Evolutionary conservation across 2,888 invertebrate species (phyloP).

Genomic region (Calameuta idolon): DNA sequence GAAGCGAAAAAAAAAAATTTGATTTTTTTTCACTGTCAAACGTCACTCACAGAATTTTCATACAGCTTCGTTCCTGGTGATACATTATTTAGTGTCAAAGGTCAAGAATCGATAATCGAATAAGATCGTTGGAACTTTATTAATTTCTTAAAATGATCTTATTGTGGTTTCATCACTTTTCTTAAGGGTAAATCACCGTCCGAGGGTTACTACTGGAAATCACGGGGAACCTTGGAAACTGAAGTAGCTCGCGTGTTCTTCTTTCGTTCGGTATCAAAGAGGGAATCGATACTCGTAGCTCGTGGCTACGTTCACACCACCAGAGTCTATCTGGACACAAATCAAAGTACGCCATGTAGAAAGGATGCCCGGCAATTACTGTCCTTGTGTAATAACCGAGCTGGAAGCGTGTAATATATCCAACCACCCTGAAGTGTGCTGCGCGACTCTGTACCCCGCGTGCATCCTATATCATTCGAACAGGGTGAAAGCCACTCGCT

Average conservation of each 20-base stretch:
- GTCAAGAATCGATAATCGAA: too few relatives aligned
- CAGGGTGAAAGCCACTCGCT: slow-evolving; percentile 38
- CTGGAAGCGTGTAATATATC: slow-evolving; percentile 58
- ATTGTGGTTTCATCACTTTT: too few relatives aligned
- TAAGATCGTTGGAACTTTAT: too few relatives aligned
- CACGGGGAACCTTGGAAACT: too few relatives aligned
- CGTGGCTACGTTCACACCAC: slow-evolving; percentile 37
- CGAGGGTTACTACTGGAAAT: too few relatives aligned
- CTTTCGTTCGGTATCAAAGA: slow-evolving; percentile 38
- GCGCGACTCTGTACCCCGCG: slow-evolving; percentile 5
- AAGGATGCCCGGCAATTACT: slow-evolving; percentile 49
- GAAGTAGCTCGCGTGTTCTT: background rate
- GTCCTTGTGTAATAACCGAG: slow-evolving; percentile 59
- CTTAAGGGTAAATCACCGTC: too few relatives aligned
- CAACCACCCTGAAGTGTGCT: slow-evolving; percentile 53
- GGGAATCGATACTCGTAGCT: slow-evolving; percentile 46
- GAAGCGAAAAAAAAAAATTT: too few relatives aligned
- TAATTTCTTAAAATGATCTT: too few relatives aligned
- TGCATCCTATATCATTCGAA: slow-evolving; percentile 41
- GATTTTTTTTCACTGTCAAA: background rate
- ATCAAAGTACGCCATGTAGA: slow-evolving; percentile 37
- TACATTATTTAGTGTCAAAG: too few relatives aligned
- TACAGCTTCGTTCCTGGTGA: too few relatives aligned
- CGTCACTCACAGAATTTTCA: too few relatives aligned
- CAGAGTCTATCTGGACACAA: slow-evolving; percentile 38